Evolutionary conservation across 2,797 vertebrate genomes (phyloP).

Genomic region (Poeciliopsis presidionis): DNA sequence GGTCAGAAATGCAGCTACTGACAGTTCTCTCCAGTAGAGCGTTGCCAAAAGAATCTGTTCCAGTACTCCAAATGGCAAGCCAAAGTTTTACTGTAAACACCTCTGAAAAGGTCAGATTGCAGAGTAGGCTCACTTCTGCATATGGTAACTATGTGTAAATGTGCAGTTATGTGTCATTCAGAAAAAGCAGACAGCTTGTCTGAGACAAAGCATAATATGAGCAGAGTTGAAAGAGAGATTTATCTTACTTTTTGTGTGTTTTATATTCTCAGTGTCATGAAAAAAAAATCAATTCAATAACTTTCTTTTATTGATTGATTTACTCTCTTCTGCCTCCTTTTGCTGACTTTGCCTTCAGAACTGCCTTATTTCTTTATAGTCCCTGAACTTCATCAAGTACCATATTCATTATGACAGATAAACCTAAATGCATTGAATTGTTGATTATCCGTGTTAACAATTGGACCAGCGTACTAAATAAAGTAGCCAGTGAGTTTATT

Average conservation of each 20-base stretch:
- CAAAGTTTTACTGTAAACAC: slow-evolving; percentile 45
- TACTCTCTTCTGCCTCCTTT: not conserved
- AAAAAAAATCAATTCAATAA: not conserved
- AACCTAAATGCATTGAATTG: not conserved
- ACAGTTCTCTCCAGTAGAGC: slow-evolving; percentile 49
- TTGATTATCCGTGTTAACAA: not conserved
- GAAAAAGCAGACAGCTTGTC: not conserved
- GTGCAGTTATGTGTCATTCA: not conserved
- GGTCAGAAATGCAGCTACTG: slow-evolving; percentile 57
- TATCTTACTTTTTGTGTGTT: not conserved
- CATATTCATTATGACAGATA: not conserved
- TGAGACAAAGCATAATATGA: accelerated
- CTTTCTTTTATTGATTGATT: not conserved
- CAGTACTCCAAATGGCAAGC: slow-evolving; percentile 73
- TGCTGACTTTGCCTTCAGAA: not conserved
- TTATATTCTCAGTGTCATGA: too few species aligned
- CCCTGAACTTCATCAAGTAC: not conserved
- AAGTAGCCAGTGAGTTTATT: not conserved
- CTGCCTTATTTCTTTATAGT: not conserved
- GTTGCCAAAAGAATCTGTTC: slow-evolving; percentile 54
- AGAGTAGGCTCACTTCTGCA: slow-evolving; percentile 16
- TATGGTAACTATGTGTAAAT: slow-evolving; percentile 9
- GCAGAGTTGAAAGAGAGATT: not conserved
- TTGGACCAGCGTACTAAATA: not conserved
- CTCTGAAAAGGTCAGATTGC: slow-evolving; percentile 66